Evolutionary conservation across 2,113 vertebrate genomes (phyloP), one percentile per base, ranked within the genome.

Genomic region (Platysternon megacephalum): DNA sequence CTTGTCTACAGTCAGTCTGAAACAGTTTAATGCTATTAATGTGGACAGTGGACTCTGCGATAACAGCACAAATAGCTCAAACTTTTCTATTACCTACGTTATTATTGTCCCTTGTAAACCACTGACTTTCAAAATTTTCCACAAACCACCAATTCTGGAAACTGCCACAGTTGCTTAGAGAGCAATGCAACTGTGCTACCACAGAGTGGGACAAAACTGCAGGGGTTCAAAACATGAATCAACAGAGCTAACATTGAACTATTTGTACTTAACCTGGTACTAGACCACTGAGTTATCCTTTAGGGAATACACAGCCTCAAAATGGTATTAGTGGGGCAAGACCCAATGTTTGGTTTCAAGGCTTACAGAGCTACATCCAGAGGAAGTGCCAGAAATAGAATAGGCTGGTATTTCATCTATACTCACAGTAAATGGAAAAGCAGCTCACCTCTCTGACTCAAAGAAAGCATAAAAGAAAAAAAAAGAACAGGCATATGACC

Each of bases 271-370:
- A 10, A 3, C 17, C 5, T 88, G 68, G 13, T 12, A 29, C 68
- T 11, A 17, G 5, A 2, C 4, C 0, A 24, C 4, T 9, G n/a
- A 21, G 16, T 78, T 78, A 8, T 78, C 13, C 24, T 46, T 46
- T 46, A 46, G n/a, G 65, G n/a, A 72, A 72, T 19, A 65, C 24
- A 32, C 35, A 72, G n/a, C 35, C 19, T 72, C 65, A 72, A 39
- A 72, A 39, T 39, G n/a, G 65, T 72, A 72, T 72, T 72, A 5
- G 5, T 39, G n/a, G 44, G 26, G 1, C n/a, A 89, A 89, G 19
- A 79, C 5, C 4, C 21, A 91, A 4, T 1, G 8, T 58, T 89
- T 16, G 5, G 68, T 52, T 65, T 14, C 26, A 72, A 80, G 42
- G 5, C 52, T 3, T 89, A 9, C 1, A n/a, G 21, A 5, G 2